phyloP scores from a whole-genome alignment of 2,113 vertebrate species.

The Platycercus adscitus region DNA sequence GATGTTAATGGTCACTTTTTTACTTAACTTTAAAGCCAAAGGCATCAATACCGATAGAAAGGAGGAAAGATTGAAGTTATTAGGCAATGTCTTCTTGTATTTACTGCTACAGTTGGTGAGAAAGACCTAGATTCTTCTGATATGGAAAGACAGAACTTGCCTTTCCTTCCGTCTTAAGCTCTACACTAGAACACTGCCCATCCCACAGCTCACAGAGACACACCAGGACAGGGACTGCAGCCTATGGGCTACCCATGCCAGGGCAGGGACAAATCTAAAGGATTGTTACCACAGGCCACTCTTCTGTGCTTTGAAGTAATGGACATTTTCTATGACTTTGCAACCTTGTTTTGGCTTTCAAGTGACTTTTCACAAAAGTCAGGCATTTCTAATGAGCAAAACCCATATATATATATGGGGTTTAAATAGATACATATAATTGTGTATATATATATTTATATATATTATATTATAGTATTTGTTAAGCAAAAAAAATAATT shows the following conservation, averaged over 20 bases:
- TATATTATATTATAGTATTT: neutral
- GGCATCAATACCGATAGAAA: neutral
- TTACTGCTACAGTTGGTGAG: neutral
- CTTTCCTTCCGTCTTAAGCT: neutral
- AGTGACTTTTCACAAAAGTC: neutral
- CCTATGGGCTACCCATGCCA: accelerated
- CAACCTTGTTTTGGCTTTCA: neutral
- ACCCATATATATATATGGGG: neutral
- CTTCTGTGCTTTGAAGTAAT: neutral
- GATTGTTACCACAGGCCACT: neutral
- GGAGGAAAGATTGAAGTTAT: neutral
- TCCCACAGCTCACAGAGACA: too few relatives aligned
- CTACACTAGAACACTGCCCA: neutral
- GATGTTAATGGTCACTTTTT: conserved; percentile 21
- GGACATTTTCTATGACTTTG: neutral
- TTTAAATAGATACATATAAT: neutral
- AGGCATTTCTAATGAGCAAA: neutral
- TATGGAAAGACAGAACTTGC: neutral
- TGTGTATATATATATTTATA: neutral
- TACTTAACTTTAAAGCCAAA: neutral
- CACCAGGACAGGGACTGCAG: accelerated
- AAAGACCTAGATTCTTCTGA: neutral
- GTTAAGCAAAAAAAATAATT: neutral
- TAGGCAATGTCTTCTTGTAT: neutral
- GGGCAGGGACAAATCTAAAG: neutral